A percentile compares a stretch with the other conserved stretches of the same genome.
These are phyloP conservation scores for Neocloeon triangulifer DNA, from an alignment of 1,140 invertebrate genomes.

Conservation along the genomic window DNA sequence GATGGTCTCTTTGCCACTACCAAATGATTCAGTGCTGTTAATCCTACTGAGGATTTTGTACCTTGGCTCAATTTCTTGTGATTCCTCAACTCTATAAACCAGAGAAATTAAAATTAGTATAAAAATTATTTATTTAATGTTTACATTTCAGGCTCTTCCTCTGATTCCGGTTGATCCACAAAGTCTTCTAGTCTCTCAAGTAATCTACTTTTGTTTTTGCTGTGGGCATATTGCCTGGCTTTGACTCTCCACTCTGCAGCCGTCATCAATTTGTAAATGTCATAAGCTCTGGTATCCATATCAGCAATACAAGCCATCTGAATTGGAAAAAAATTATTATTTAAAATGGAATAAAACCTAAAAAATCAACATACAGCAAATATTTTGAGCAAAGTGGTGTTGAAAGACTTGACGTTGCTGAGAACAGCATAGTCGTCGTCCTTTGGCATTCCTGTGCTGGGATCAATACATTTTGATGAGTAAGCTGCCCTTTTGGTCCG, in stretches of 20 bases:
- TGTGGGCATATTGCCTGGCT: too few species aligned
- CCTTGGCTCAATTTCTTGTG: too few species aligned
- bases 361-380: slow-evolving; percentile 42
- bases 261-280: slow-evolving; percentile 3
- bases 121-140: too few species aligned
- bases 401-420: slow-evolving; percentile 32
- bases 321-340: slow-evolving; percentile 4
- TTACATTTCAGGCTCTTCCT: too few species aligned
- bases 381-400: slow-evolving; percentile 64
- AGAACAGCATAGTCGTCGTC: slow-evolving; percentile 21
- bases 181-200: neutral
- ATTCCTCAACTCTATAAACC: too few species aligned
- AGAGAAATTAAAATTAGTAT: too few species aligned
- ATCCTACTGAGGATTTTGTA: too few species aligned
- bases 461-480: slow-evolving; percentile 5
- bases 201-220: neutral
- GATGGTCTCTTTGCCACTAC: too few species aligned
- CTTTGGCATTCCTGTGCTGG: slow-evolving; percentile 10
- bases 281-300: slow-evolving; percentile 5
- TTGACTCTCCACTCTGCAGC: neutral
- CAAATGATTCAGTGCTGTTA: too few species aligned
- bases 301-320: slow-evolving; percentile 5
- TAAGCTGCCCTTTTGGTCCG: slow-evolving; percentile 19
- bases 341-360: slow-evolving; percentile 7
- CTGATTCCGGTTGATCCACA: too few species aligned